Evolutionary conservation across 2,888 invertebrate species (phyloP).

Genomic region (Protula sp.): DNA sequence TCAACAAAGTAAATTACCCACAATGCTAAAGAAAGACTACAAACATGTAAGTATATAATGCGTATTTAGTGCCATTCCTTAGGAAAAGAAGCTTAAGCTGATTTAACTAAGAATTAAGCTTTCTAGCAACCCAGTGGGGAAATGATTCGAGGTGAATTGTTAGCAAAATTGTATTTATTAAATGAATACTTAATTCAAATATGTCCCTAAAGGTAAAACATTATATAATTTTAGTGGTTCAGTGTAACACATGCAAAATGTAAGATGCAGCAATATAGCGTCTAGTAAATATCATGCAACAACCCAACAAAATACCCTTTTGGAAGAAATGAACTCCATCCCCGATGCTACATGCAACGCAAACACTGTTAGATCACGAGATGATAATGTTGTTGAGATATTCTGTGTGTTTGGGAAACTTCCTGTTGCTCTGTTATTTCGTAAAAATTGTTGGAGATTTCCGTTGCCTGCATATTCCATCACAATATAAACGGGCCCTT

Average conservation of each 20-base stretch:
- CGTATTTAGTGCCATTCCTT: no score
- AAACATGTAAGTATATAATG: not conserved
- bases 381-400: constrained; percentile 70
- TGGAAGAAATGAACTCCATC: constrained; percentile 77
- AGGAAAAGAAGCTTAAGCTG: no score
- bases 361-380: constrained; percentile 80
- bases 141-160: no score
- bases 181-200: not conserved
- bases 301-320: constrained; percentile 71
- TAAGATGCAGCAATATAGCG: no score
- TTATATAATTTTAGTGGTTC: no score
- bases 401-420: not conserved
- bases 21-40: not conserved
- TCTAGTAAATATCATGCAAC: no score
- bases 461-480: constrained; percentile 86
- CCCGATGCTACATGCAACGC: constrained; percentile 84
- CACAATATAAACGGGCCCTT: constrained; percentile 85
- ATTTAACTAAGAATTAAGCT: no score
- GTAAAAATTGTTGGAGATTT: constrained; percentile 80
- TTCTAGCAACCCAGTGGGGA: no score
- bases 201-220: not conserved
- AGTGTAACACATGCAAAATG: no score
- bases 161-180: no score
- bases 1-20: not conserved
- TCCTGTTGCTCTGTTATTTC: constrained; percentile 67